Conservation (phyloP, 2,113 vertebrate genomes). For the Channa maculata region DNA sequence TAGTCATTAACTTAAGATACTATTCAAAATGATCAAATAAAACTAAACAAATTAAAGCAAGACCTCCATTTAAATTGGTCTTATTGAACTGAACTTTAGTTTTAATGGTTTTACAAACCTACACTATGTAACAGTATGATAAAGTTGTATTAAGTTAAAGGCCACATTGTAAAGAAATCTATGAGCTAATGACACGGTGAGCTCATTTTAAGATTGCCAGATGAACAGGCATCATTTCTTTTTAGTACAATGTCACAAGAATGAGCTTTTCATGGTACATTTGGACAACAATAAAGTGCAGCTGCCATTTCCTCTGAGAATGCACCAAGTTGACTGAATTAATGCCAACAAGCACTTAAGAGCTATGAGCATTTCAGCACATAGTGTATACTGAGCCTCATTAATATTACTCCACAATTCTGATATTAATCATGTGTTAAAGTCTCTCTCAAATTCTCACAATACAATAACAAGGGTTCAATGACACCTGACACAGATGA, state of each 20-base stretch:
- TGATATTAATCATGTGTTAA: conserved; percentile 30
- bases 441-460: neutral
- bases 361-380: conserved; percentile 5
- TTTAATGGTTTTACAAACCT: neutral
- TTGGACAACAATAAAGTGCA: conserved; percentile 1
- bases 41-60: conserved; percentile 2
- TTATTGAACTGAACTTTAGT: neutral
- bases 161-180: conserved; percentile 15
- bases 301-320: conserved; percentile 30
- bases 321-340: conserved; percentile 1
- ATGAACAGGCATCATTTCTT: neutral
- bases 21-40: neutral
- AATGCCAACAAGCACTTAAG: conserved; percentile 28
- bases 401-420: conserved; percentile 9
- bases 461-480: conserved; percentile 3
- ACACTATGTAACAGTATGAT: neutral
- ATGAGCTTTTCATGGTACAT: conserved; percentile 5
- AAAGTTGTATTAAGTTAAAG: conserved; percentile 22
- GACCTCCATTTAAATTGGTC: neutral
- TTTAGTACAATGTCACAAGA: conserved; percentile 32
- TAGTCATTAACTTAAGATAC: neutral
- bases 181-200: no score
- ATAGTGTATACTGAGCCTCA: conserved; percentile 19
- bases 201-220: neutral
- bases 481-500: conserved; percentile 16